Conservation (phyloP, 2,888 invertebrate genomes). For the Aelia acuminata region DNA sequence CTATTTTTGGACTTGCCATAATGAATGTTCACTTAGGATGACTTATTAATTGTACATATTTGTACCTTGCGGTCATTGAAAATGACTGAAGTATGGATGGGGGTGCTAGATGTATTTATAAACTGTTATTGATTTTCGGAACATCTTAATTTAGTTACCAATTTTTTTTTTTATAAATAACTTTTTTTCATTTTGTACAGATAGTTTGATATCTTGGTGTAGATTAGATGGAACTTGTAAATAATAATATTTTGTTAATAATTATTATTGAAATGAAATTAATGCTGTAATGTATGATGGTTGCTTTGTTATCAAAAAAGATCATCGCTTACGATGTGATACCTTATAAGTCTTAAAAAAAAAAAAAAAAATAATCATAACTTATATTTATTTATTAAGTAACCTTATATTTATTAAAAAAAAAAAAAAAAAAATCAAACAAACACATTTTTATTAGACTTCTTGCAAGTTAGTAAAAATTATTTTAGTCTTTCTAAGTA, state of each 20-base stretch:
- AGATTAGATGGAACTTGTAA: background rate
- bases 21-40: background rate
- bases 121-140: slow-evolving; percentile 14
- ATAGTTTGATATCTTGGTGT: background rate
- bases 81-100: background rate
- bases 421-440: too few species aligned
- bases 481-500: too few species aligned
- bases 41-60: background rate
- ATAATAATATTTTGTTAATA: background rate
- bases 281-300: slow-evolving; percentile 32
- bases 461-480: too few species aligned
- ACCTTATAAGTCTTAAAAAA: too few species aligned
- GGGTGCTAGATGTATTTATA: slow-evolving; percentile 14
- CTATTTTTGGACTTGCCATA: background rate
- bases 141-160: slow-evolving; percentile 20
- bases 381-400: too few species aligned
- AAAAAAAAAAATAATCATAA: too few species aligned
- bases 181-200: background rate
- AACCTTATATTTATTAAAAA: too few species aligned
- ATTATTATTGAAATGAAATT: background rate
- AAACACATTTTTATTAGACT: too few species aligned
- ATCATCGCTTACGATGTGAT: too few species aligned
- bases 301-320: background rate
- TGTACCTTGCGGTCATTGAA: background rate
- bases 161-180: background rate